phyloP scores from a whole-genome alignment of 2,113 vertebrate genomes.

The Myrmecobius fasciatus region DNA sequence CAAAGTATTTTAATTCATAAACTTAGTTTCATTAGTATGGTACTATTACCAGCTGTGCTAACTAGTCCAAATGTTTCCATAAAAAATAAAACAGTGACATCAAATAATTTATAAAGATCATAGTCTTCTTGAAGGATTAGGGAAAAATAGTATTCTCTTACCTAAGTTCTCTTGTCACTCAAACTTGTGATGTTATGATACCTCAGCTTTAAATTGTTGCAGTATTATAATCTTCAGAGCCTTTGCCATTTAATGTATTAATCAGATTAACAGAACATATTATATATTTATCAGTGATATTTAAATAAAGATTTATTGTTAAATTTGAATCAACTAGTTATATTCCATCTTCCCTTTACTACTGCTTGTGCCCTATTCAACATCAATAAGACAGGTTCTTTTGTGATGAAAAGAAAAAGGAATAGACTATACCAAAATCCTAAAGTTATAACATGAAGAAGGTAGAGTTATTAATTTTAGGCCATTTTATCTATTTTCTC shows the following conservation, averaged over 20 bases:
- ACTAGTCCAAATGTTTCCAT: fast-evolving
- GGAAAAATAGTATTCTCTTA: neutral
- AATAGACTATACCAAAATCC: neutral
- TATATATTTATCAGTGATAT: neutral
- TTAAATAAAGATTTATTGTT: too few relatives aligned
- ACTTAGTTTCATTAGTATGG: fast-evolving
- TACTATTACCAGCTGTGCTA: fast-evolving
- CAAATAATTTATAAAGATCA: neutral
- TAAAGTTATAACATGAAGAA: neutral
- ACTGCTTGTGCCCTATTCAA: fast-evolving
- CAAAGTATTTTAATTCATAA: fast-evolving
- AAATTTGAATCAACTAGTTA: neutral
- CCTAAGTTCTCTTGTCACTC: neutral
- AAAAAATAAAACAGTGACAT: fast-evolving
- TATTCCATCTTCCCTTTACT: fast-evolving
- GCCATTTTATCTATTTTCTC: neutral
- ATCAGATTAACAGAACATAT: neutral
- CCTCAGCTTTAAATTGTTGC: neutral
- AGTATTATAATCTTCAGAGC: neutral
- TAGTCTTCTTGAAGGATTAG: neutral
- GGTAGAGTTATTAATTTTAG: fast-evolving
- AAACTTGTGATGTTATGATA: neutral
- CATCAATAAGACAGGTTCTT: neutral
- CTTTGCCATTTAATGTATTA: neutral
- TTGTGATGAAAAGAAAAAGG: neutral